Conservation (phyloP, 1,140 invertebrate genomes). For the Microplitis demolitor region DNA sequence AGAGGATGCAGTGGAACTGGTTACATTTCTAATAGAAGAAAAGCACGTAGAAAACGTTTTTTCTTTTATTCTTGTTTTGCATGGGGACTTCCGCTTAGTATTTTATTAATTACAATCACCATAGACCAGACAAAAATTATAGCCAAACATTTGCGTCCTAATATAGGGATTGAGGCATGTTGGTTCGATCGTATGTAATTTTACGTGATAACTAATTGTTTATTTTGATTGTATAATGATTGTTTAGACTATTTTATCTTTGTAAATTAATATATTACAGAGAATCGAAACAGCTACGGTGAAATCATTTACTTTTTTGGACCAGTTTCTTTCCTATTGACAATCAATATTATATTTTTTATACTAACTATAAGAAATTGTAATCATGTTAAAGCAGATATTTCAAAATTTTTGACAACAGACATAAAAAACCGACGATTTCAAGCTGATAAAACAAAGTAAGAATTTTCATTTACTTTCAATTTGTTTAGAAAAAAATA, state of each 20-base stretch:
- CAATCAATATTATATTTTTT: conserved; percentile 71
- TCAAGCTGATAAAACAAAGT: conserved; percentile 70
- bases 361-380: conserved; percentile 70
- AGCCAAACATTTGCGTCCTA: conserved; percentile 23
- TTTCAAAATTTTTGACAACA: conserved; percentile 65
- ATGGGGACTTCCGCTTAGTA: conserved; percentile 44
- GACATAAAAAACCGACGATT: conserved; percentile 63
- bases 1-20: conserved; percentile 37
- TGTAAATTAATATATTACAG: conserved; percentile 14
- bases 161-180: conserved; percentile 36
- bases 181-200: conserved; percentile 46
- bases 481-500: neutral
- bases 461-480: conserved; percentile 37
- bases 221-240: neutral
- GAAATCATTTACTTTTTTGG: conserved; percentile 67
- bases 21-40: conserved; percentile 9
- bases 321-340: conserved; percentile 67
- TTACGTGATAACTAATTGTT: neutral
- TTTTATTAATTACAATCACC: conserved; percentile 31
- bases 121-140: conserved; percentile 25
- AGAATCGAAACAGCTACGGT: conserved; percentile 26
- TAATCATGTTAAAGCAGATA: conserved; percentile 71
- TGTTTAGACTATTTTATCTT: neutral
- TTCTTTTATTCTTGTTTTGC: conserved; percentile 47
- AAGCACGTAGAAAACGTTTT: conserved; percentile 39